Evolutionary conservation across 2,888 invertebrate genomes (phyloP).

Genomic region (Pelosia muscerda): DNA sequence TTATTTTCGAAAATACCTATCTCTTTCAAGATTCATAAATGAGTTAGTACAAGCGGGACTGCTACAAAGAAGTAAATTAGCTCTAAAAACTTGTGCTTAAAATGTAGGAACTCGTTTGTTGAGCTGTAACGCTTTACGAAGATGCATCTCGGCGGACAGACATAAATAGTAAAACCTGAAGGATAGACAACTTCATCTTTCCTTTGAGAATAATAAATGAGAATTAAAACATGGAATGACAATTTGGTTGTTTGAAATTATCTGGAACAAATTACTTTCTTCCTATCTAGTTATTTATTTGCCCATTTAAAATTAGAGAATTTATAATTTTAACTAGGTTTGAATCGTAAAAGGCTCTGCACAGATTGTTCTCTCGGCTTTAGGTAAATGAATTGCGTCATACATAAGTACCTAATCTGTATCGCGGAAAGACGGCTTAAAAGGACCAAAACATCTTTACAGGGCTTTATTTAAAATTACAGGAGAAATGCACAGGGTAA

Average conservation of each 20-base stretch:
- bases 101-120: background rate
- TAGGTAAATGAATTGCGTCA: slow-evolving; percentile 4
- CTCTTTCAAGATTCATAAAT: background rate
- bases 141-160: background rate
- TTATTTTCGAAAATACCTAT: background rate
- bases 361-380: slow-evolving; percentile 21
- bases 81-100: background rate
- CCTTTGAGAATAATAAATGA: background rate
- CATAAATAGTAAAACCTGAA: background rate
- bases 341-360: background rate
- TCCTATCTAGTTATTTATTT: background rate
- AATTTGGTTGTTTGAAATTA: background rate
- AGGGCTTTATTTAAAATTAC: background rate
- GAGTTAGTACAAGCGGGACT: background rate
- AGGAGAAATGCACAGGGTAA: background rate
- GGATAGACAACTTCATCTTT: background rate
- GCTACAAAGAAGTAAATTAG: slow-evolving; percentile 1
- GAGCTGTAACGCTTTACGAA: background rate
- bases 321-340: slow-evolving; percentile 2
- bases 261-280: background rate
- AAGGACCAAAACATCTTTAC: background rate
- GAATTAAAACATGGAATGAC: background rate
- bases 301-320: background rate
- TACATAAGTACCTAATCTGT: slow-evolving; percentile 2
- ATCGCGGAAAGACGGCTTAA: background rate